phyloP scores from a whole-genome alignment of 2,888 invertebrate genomes.

The Ceraclea dissimilis region DNA sequence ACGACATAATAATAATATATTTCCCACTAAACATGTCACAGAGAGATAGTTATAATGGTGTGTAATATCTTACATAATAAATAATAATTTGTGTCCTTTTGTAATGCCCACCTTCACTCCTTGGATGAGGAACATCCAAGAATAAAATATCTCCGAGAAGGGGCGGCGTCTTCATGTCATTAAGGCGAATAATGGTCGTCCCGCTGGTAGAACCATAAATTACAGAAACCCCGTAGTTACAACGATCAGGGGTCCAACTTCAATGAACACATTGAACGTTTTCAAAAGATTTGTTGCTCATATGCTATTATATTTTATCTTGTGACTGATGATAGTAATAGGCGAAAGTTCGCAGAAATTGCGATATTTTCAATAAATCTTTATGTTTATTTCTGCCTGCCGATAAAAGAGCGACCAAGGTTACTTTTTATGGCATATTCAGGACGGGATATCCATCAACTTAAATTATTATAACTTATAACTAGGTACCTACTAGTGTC shows the following conservation, averaged over 20 bases:
- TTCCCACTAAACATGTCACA: not conserved
- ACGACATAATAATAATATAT: not conserved
- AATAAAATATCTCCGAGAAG: not conserved
- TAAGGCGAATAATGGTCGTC: constrained; percentile 13
- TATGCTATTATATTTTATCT: not conserved
- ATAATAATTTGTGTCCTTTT: not conserved
- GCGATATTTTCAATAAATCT: not conserved
- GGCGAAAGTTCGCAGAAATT: no score
- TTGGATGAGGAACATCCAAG: constrained; percentile 9
- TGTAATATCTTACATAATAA: not conserved
- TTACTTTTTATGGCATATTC: no score
- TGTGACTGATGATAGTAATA: no score
- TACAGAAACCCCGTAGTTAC: not conserved
- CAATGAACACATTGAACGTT: constrained; percentile 14
- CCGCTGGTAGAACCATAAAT: constrained; percentile 8
- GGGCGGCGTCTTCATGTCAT: constrained; percentile 9
- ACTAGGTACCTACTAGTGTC: no score
- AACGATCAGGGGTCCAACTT: not conserved
- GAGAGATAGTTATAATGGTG: no score
- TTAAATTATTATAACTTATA: no score
- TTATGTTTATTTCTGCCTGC: not conserved
- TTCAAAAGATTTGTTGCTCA: constrained; percentile 15
- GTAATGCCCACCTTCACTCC: constrained; percentile 5
- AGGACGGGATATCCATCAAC: no score
- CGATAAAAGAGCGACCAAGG: no score